A percentile compares a stretch with the other conserved stretches of the same genome.
phyloP scores from a whole-genome alignment of 2,797 vertebrate species.

The Uromys caudimaculatus region DNA sequence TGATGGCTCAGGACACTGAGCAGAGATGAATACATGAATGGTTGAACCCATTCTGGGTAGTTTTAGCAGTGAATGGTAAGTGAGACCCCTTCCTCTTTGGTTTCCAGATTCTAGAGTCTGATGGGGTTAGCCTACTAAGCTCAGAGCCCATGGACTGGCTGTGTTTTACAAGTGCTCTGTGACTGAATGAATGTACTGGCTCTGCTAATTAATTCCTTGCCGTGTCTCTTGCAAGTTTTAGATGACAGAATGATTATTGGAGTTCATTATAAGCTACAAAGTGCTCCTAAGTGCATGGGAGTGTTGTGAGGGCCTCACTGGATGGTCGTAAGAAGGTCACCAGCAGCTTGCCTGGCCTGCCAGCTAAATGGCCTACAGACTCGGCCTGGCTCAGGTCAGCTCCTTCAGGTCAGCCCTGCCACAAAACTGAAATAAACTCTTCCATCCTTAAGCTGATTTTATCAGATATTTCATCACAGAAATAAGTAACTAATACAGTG shows the following conservation, averaged over 20 bases:
- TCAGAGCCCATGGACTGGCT: not conserved
- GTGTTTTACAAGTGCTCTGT: not conserved
- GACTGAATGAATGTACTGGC: not conserved
- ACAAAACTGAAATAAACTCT: not conserved
- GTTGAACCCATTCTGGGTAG: not conserved
- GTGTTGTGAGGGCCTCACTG: not conserved
- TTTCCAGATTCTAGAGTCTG: not conserved
- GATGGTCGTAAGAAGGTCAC: not conserved
- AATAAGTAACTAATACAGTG: not conserved
- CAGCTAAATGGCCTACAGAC: not conserved
- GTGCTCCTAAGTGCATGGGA: not conserved
- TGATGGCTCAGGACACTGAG: not conserved
- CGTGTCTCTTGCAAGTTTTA: constrained; percentile 33
- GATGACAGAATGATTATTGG: constrained; percentile 29
- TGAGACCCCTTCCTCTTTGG: not conserved
- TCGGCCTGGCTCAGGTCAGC: too few relatives aligned
- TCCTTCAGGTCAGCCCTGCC: not conserved
- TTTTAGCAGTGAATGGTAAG: not conserved
- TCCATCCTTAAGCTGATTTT: not conserved
- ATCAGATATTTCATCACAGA: not conserved
- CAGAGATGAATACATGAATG: not conserved
- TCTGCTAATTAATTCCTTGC: constrained; percentile 53
- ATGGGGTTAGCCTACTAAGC: not conserved
- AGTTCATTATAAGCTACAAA: constrained; percentile 38
- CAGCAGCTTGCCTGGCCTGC: not conserved